A percentile compares a stretch with the other conserved stretches of the same genome.
Evolutionary conservation across 2,113 vertebrate genomes (phyloP).

Genomic region (Cyanoramphus novaezelandiae): DNA sequence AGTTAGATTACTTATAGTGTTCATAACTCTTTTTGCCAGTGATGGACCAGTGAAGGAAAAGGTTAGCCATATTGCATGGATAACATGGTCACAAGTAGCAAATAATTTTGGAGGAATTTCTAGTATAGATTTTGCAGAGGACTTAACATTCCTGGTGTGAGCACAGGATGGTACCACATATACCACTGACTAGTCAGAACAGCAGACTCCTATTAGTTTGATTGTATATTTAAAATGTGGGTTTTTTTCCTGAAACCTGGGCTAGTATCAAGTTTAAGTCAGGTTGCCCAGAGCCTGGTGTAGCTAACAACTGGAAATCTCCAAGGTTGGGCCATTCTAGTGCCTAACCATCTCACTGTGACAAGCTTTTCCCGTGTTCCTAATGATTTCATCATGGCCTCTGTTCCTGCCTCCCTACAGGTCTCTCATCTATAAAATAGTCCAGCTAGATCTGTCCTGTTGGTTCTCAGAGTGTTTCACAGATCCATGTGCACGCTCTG

Average conservation of each 20-base stretch:
- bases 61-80: background rate
- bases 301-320: background rate
- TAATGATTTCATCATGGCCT: background rate
- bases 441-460: background rate
- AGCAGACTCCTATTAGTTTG: background rate
- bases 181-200: background rate
- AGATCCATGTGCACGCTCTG: background rate
- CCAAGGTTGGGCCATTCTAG: background rate
- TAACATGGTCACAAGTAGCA: background rate
- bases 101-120: background rate
- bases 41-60: background rate
- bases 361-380: background rate
- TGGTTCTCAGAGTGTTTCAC: background rate
- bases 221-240: background rate
- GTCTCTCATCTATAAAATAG: background rate
- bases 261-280: background rate
- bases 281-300: background rate
- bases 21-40: background rate
- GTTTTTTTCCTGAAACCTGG: background rate
- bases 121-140: background rate
- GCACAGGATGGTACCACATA: background rate
- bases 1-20: background rate
- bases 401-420: background rate
- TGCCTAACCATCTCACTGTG: background rate
- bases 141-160: background rate